Conservation (phyloP, 2,888 invertebrate genomes). For the Penaeus monodon region DNA sequence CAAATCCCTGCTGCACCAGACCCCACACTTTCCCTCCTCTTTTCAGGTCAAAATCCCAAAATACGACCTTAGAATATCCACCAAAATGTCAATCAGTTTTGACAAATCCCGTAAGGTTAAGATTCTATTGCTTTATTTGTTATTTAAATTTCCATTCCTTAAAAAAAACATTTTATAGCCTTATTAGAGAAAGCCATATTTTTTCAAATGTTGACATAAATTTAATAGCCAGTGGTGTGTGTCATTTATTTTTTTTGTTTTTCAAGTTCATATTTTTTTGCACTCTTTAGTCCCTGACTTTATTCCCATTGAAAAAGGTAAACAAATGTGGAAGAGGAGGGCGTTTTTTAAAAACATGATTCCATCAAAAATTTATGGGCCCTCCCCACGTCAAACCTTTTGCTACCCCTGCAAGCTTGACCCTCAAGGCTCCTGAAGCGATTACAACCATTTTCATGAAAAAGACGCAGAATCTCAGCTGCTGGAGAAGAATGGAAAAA, state of each 20-base stretch:
- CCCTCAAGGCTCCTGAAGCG: slow-evolving; percentile 15
- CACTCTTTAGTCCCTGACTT: too few relatives aligned
- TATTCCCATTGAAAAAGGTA: too few relatives aligned
- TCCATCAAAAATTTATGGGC: slow-evolving; percentile 17
- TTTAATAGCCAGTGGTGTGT: too few relatives aligned
- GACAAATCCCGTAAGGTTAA: slow-evolving; percentile 36
- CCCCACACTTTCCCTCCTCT: slow-evolving; percentile 41
- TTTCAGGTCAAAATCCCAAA: slow-evolving; percentile 40
- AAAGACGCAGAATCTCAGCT: slow-evolving; percentile 15
- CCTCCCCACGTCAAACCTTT: background rate
- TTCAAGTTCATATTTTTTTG: too few relatives aligned
- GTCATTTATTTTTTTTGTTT: too few relatives aligned
- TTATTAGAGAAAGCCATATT: too few relatives aligned
- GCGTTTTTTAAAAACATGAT: background rate
- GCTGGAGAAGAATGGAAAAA: slow-evolving; percentile 14
- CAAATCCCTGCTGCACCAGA: slow-evolving; percentile 26
- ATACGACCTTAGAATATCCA: slow-evolving; percentile 43
- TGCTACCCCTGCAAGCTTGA: background rate
- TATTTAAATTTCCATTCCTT: too few relatives aligned
- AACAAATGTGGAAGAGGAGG: too few relatives aligned
- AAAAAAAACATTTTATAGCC: too few relatives aligned
- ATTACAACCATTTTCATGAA: slow-evolving; percentile 31
- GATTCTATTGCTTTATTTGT: background rate
- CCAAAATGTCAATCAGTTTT: slow-evolving; percentile 46
- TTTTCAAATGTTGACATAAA: too few relatives aligned